Percentiles rank a stretch among this genome's conserved stretches.
These are phyloP conservation scores for Formica aserva DNA, from an alignment of 2,888 invertebrate species.

Conservation along the genomic window DNA sequence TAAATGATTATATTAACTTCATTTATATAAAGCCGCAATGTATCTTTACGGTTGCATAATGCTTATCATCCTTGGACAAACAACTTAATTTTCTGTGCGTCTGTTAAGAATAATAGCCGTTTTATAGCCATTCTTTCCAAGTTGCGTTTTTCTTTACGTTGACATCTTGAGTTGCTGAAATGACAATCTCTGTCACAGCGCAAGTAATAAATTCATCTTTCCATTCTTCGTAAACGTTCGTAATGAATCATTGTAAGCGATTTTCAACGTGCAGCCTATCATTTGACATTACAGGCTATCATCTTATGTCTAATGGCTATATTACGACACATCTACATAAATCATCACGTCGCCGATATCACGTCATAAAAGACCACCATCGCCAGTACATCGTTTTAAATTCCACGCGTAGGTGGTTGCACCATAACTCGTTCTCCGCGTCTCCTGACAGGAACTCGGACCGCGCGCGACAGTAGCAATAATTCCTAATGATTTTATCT, in stretches of 20 bases:
- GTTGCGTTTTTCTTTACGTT: conserved; percentile 13
- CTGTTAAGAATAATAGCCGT: background rate
- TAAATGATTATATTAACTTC: background rate
- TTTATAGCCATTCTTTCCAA: conserved; percentile 12
- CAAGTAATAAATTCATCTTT: conserved; percentile 42
- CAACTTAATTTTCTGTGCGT: conserved; percentile 21
- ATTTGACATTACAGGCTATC: conserved; percentile 32
- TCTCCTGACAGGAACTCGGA: conserved; percentile 51
- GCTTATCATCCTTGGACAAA: background rate
- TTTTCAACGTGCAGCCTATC: conserved; percentile 34
- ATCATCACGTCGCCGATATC: conserved; percentile 58
- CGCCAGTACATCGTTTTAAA: conserved; percentile 49
- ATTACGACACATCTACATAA: conserved; percentile 45
- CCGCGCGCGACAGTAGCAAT: conserved; percentile 76
- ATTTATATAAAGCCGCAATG: background rate
- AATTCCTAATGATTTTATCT: conserved; percentile 82
- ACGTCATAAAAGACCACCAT: conserved; percentile 63
- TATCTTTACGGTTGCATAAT: background rate
- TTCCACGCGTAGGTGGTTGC: conserved; percentile 51
- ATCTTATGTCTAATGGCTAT: conserved; percentile 24
- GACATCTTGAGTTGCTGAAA: conserved; percentile 22
- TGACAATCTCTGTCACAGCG: conserved; percentile 21
- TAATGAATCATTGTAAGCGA: conserved; percentile 49
- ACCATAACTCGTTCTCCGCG: conserved; percentile 52
- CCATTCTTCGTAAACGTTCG: conserved; percentile 26